These are phyloP conservation scores for Nettapus auritus DNA, from an alignment of 2,113 vertebrate genomes.

Conservation along the genomic window DNA sequence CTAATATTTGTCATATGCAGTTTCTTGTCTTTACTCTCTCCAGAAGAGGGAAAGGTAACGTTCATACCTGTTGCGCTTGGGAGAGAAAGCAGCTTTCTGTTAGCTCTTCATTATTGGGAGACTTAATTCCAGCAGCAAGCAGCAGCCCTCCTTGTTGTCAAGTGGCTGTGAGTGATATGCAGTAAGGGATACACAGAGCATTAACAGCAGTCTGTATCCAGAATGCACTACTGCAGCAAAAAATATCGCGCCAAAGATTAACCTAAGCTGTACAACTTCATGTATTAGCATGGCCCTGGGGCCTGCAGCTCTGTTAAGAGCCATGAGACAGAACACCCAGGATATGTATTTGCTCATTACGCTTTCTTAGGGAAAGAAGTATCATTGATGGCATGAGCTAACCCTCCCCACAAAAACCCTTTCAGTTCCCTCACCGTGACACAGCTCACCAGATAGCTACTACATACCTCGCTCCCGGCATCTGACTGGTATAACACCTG, in stretches of 20 bases:
- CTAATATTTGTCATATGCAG: background rate
- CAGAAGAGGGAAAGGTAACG: background rate
- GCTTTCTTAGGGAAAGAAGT: background rate
- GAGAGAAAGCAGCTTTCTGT: background rate
- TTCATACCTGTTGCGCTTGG: background rate
- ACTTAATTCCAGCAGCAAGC: background rate
- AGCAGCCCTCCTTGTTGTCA: background rate
- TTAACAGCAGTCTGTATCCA: background rate
- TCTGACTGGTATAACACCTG: background rate
- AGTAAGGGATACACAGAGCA: background rate
- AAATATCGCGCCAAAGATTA: background rate
- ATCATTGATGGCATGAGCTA: background rate
- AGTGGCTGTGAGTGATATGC: background rate
- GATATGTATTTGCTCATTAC: background rate
- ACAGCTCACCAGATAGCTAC: background rate
- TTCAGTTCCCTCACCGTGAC: background rate
- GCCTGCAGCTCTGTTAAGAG: background rate
- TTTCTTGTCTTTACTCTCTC: background rate
- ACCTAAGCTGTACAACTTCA: background rate
- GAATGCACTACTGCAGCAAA: background rate
- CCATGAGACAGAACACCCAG: background rate
- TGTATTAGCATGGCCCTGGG: background rate
- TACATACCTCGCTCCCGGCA: background rate
- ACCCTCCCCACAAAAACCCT: background rate
- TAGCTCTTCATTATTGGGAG: background rate